Evolutionary conservation across 2,113 vertebrate genomes (phyloP), one percentile per base, ranked within the genome.

Genomic region (Rhagologus leucostigma): DNA sequence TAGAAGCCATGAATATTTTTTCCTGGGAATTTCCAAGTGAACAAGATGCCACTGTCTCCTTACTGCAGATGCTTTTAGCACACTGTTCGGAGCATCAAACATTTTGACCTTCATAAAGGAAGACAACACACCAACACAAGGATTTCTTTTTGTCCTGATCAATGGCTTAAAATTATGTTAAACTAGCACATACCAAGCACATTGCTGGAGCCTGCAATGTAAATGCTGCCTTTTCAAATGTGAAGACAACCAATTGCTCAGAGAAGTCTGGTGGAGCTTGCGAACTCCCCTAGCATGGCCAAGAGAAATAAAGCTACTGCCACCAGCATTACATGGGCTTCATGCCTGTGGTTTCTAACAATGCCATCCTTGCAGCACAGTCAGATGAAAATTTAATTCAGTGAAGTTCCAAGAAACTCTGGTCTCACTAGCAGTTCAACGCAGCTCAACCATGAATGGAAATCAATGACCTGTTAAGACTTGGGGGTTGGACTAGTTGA

Each of bases 331-430:
- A 88, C n/a, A 59, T 32, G 23, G 64, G 52, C 37, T 94, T 79
- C 85, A 62, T 85, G 70, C 75, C 63, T 93, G 71, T 94, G 76
- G 71, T 94, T 97, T 95, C 86, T 77, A 67, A 86, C 75, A 74
- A 82, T 65, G 62, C 23, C 67, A 83, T 49, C 53, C 42, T 57
- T 56, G 57, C 71, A 70, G 57, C 5, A 1, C 32, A 41, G 77
- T 49, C 81, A 79, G 46, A 67, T 27, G 35, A 88, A 88, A 87
- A 80, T n/a, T 88, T 74, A 80, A 80, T 83, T 93, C 78, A 47
- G 39, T n/a, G 50, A 85, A 50, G 32, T 49, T 91, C 32, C 24
- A 56, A 59, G 71, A 55, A 85, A 63, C 47, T 62, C 26, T 26
- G n/a, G 29, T 78, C 63, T 59, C 18, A 10, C 49, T 50, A 69